phyloP scores from a whole-genome alignment of 2,797 vertebrate species.

The Orestias chungarensis region DNA sequence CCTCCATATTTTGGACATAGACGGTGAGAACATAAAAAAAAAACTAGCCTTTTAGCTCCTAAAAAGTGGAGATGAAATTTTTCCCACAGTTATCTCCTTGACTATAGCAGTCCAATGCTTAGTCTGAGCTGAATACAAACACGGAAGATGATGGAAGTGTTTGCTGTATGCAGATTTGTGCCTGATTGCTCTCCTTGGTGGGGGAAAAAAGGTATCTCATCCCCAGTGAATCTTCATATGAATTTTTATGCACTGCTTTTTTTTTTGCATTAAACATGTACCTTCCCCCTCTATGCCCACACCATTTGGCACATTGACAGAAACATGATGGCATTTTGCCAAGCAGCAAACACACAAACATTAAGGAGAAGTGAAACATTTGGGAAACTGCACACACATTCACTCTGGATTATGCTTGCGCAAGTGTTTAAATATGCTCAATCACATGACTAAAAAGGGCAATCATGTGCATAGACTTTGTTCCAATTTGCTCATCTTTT shows the following conservation, averaged over 20 bases:
- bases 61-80: no score
- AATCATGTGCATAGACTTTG: constrained; percentile 8
- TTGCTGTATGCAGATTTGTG: constrained; percentile 44
- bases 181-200: constrained; percentile 49
- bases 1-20: no score
- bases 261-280: constrained; percentile 54
- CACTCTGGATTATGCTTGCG: constrained; percentile 34
- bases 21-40: no score
- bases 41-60: no score
- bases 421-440: constrained; percentile 8
- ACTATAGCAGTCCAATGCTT: no score
- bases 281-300: constrained; percentile 1
- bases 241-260: constrained; percentile 57
- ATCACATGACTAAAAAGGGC: constrained; percentile 9
- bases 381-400: constrained; percentile 12
- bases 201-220: constrained; percentile 18
- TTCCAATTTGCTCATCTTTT: constrained; percentile 20
- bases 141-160: no score
- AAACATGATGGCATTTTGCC: constrained; percentile 55
- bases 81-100: no score
- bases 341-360: constrained; percentile 17
- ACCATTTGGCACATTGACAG: constrained; percentile 50
- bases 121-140: no score
- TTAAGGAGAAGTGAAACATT: constrained; percentile 2
- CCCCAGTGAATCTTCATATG: constrained; percentile 41